phyloP scores from a whole-genome alignment of 2,888 invertebrate genomes.

The Ellobium chinense region DNA sequence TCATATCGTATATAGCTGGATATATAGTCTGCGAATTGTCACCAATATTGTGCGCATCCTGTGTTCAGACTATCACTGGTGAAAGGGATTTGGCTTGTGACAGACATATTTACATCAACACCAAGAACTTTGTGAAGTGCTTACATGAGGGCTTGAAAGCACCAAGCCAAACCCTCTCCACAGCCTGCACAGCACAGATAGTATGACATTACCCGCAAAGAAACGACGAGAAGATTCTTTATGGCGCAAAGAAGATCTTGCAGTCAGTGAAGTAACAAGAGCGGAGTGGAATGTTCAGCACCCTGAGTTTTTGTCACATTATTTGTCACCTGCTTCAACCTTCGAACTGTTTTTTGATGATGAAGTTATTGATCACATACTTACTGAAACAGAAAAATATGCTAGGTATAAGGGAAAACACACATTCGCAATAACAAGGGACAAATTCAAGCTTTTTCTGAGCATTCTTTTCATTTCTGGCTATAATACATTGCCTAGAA shows the following conservation, averaged over 20 bases:
- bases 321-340: neutral
- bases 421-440: conserved; percentile 22
- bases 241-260: neutral
- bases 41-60: neutral
- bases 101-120: neutral
- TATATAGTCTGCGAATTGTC: neutral
- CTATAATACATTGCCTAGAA: conserved; percentile 38
- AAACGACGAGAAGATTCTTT: neutral
- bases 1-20: neutral
- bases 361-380: conserved; percentile 20
- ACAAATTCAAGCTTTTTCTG: conserved; percentile 23
- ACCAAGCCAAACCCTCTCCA: neutral
- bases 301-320: neutral
- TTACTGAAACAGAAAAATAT: conserved; percentile 25
- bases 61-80: neutral
- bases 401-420: conserved; percentile 40
- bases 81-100: neutral
- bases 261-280: neutral
- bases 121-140: neutral
- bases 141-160: neutral
- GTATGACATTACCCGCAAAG: too few relatives aligned
- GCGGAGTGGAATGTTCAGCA: neutral
- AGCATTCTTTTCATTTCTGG: conserved; percentile 47
- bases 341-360: conserved; percentile 46
- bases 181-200: neutral